Evolutionary conservation across 2,888 invertebrate species (phyloP).

Genomic region (Nomada ferruginata): DNA sequence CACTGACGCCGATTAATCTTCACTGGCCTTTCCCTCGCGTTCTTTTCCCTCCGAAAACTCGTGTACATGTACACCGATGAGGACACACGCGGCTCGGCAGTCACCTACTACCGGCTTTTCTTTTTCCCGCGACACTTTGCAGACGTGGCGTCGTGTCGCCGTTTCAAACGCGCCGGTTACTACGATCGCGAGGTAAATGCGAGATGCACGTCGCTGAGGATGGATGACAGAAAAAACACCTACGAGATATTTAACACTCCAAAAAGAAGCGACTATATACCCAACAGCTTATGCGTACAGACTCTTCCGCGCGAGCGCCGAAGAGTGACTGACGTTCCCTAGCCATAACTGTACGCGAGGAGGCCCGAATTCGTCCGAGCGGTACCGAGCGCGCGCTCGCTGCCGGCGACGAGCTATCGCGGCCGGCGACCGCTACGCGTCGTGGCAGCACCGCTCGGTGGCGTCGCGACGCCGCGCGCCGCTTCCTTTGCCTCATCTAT

Average conservation of each 20-base stretch:
- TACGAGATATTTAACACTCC: conserved; percentile 64
- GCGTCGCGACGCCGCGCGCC: conserved; percentile 64
- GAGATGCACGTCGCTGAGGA: conserved; percentile 25
- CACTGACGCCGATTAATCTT: conserved; percentile 12
- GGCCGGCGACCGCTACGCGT: conserved; percentile 74
- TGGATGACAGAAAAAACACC: conserved; percentile 51
- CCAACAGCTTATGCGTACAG: conserved; percentile 70
- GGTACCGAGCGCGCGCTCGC: conserved; percentile 68
- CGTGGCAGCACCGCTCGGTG: conserved; percentile 79
- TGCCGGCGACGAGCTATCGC: conserved; percentile 66
- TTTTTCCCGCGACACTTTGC: conserved; percentile 47
- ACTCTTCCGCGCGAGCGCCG: conserved; percentile 83
- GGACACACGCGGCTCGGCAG: conserved; percentile 61
- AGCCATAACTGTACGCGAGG: conserved; percentile 72
- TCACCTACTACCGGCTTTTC: conserved; percentile 60
- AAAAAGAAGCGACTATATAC: conserved; percentile 64
- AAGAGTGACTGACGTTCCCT: conserved; percentile 83
- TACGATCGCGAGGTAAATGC: conserved; percentile 17
- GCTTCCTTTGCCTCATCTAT: conserved; percentile 1
- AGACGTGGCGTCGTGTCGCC: conserved; percentile 35
- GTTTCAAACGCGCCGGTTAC: conserved; percentile 26
- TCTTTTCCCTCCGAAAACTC: conserved; percentile 34
- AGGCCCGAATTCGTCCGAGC: conserved; percentile 74
- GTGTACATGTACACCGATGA: conserved; percentile 43
- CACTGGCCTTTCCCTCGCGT: conserved; percentile 8